Conservation (phyloP, 2,888 invertebrate genomes). For the Notodonta ziczac region DNA sequence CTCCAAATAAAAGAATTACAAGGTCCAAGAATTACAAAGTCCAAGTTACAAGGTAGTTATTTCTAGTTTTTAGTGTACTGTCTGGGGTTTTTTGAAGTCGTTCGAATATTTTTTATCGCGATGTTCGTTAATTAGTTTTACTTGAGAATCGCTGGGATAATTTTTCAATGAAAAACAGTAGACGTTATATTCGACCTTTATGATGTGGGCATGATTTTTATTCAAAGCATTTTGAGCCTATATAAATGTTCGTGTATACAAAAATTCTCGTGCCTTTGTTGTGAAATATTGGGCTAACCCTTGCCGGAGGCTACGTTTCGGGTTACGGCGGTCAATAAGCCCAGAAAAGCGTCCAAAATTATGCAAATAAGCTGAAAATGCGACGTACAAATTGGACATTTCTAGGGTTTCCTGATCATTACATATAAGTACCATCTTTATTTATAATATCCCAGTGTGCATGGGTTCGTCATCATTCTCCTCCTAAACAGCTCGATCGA, state of each 20-base stretch:
- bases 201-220: slow-evolving; percentile 11
- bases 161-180: no score
- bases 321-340: slow-evolving; percentile 40
- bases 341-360: slow-evolving; percentile 35
- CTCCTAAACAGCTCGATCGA: no score
- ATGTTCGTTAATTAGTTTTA: no score
- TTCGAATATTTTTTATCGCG: no score
- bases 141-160: no score
- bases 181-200: not conserved
- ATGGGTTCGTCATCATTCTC: no score
- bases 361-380: slow-evolving; percentile 25
- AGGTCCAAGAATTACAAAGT: no score
- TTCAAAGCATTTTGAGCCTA: slow-evolving; percentile 14
- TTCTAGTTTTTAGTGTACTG: no score
- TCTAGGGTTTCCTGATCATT: not conserved
- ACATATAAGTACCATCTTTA: not conserved
- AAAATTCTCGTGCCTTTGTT: slow-evolving; percentile 41
- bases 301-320: slow-evolving; percentile 43
- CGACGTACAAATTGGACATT: slow-evolving; percentile 9
- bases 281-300: slow-evolving; percentile 41
- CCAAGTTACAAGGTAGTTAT: no score
- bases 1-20: no score
- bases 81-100: no score
- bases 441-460: not conserved
- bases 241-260: slow-evolving; percentile 24